A percentile compares a stretch with the other conserved stretches of the same genome.
Conservation (phyloP, 2,797 vertebrate genomes). For the Holocentrus rufus region DNA sequence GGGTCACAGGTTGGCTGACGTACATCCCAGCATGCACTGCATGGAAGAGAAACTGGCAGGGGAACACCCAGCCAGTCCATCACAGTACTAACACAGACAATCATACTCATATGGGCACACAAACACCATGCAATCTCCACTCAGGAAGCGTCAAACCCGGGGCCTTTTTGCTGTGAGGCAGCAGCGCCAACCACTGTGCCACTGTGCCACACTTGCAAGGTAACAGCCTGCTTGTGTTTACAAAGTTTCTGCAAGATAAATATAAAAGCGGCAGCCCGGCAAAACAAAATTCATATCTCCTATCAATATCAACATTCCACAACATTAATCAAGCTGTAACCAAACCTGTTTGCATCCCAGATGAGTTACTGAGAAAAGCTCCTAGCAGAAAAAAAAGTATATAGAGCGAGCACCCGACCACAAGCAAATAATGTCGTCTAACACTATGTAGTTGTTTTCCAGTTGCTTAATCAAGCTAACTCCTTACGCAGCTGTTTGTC, state of each 20-base stretch:
- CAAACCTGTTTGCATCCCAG: slow-evolving; percentile 9
- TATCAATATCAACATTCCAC: slow-evolving; percentile 38
- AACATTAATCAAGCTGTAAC: slow-evolving; percentile 51
- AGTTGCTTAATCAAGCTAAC: too few relatives aligned
- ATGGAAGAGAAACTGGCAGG: slow-evolving; percentile 19
- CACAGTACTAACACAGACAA: slow-evolving; percentile 20
- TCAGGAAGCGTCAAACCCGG: slow-evolving; percentile 23
- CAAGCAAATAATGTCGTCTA: too few relatives aligned
- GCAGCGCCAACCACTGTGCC: slow-evolving; percentile 11
- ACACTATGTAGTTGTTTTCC: too few relatives aligned
- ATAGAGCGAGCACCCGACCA: neutral
- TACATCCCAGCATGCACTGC: slow-evolving; percentile 23
- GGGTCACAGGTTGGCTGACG: slow-evolving; percentile 12
- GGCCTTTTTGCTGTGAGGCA: neutral
- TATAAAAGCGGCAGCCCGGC: slow-evolving; percentile 22
- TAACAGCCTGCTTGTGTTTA: neutral
- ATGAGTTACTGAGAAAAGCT: slow-evolving; percentile 32
- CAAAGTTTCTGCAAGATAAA: slow-evolving; percentile 27
- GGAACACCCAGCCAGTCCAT: slow-evolving; percentile 15
- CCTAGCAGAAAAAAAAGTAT: neutral
- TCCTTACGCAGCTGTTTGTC: too few relatives aligned
- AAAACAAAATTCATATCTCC: slow-evolving; percentile 40
- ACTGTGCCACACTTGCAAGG: slow-evolving; percentile 17
- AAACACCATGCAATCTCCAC: slow-evolving; percentile 20
- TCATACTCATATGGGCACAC: neutral